Evolutionary conservation across 2,888 invertebrate species (phyloP).

Genomic region (Zaprionus bogoriensis): DNA sequence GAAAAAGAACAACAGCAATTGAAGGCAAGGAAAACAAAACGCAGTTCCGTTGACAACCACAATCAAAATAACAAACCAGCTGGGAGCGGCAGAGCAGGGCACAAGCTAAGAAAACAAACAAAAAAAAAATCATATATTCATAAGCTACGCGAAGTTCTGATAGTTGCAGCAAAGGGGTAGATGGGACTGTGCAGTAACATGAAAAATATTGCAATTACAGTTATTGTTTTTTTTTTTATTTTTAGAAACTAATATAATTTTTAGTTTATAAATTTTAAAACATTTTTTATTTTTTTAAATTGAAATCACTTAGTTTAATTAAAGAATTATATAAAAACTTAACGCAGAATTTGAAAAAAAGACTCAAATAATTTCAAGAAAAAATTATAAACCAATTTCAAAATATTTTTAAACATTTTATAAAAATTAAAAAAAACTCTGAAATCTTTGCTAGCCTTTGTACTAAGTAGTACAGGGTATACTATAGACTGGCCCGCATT

Average conservation of each 20-base stretch:
- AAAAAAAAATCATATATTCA: too few relatives aligned
- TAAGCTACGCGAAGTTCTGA: too few relatives aligned
- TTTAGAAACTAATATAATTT: too few relatives aligned
- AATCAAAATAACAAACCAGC: constrained; percentile 62
- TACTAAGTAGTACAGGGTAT: constrained; percentile 18
- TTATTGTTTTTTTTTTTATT: too few relatives aligned
- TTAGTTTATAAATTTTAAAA: too few relatives aligned
- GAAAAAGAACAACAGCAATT: background rate
- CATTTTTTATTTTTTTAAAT: too few relatives aligned
- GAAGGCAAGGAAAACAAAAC: constrained; percentile 30
- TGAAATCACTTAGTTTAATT: too few relatives aligned
- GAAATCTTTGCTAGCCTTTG: too few relatives aligned
- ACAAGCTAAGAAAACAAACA: background rate
- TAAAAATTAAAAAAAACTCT: background rate
- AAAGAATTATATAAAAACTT: background rate
- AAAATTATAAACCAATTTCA: too few relatives aligned
- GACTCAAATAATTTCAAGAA: background rate
- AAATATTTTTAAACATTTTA: background rate
- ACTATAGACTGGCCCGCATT: background rate
- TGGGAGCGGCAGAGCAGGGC: background rate
- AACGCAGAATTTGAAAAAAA: background rate
- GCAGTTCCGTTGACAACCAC: constrained; percentile 64
- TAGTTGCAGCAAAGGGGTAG: too few relatives aligned
- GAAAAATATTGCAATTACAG: too few relatives aligned
- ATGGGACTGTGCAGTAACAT: too few relatives aligned